Base-by-base conservation (phyloP, 2,888 invertebrate genomes). In the Meiosimyza platycephala region DNA sequence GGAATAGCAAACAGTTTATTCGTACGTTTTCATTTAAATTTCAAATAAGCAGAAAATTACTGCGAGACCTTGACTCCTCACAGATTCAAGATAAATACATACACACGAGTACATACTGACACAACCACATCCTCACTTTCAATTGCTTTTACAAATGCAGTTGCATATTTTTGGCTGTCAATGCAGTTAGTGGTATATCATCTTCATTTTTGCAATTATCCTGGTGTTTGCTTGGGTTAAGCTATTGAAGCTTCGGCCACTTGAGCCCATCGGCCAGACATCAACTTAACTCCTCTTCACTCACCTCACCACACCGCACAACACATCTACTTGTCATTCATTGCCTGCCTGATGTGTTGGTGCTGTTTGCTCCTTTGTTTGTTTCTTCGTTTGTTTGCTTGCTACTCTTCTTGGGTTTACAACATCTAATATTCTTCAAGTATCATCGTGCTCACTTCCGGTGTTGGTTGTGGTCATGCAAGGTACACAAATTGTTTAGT, bases 351-450 rank as follows among this genome's bases (percentile, higher is more conserved):
- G 11, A 63, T 47, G 22, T 51, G 5, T 50, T 22, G 22, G 50
- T 22, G 51, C 51, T 22, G 33, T 47, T 22, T 40, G 7, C 64
- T 22, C 50, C 28, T 51, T 64, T 50, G 64, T 64, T 40, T 64
- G 50, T 16, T 51, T 22, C 6, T 63, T 11, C 7, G 50, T 62
- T 40, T 62, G 63, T 63, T 63, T 47, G 63, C 47, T 57, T n/a
- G 50, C 40, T 40, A 9, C 52, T 63, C 66, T 51, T 71, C 62
- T 63, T 28, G 54, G 62, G 60, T 57, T 72, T 75, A 72, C 68
- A 75, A 68, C 72, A 71, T 74, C 74, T 69, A 74, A 76, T 76
- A 74, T 74, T 72, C 72, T 72, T 76, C 69, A 74, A 76, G 76
- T 72, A 68, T 57, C 76, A 72, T 74, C 74, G 71, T 69, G 68